Conservation (phyloP, 2,888 invertebrate species). For the Lasioglossum figueresi region DNA sequence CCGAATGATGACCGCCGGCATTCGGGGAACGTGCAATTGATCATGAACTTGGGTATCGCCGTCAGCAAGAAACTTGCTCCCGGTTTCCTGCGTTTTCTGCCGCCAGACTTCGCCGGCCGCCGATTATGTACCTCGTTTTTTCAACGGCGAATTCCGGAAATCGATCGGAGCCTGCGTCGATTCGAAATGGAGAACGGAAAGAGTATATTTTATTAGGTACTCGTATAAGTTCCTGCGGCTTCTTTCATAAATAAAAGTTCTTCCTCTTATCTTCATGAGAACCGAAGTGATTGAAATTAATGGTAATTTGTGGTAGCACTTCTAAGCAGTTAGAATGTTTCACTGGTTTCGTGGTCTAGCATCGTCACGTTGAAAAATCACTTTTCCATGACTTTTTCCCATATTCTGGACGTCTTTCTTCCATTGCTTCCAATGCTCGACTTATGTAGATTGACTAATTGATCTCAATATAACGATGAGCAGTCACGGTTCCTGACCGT, state of each 20-base stretch:
- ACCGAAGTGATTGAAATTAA: neutral
- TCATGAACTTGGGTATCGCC: slow-evolving; percentile 52
- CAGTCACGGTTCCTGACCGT: neutral
- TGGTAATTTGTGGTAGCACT: too few species aligned
- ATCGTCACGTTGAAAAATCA: neutral
- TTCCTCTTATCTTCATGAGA: neutral
- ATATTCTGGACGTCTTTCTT: neutral
- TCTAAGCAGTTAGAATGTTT: too few species aligned
- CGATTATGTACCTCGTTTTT: neutral
- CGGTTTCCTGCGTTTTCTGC: slow-evolving; percentile 5
- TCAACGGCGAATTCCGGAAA: neutral
- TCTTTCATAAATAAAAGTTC: neutral
- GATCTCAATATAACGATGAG: neutral
- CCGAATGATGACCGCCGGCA: slow-evolving; percentile 62
- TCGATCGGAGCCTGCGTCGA: neutral
- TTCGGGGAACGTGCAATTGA: slow-evolving; percentile 64
- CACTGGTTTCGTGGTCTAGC: neutral
- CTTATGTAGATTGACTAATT: neutral
- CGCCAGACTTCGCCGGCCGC: neutral
- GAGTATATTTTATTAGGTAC: neutral
- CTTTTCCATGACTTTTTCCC: neutral
- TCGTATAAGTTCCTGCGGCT: neutral
- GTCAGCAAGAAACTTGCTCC: slow-evolving; percentile 9
- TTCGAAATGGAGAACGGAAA: neutral
- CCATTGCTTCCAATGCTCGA: too few species aligned